phyloP scores from a whole-genome alignment of 2,888 invertebrate genomes.

The Galerucella pusilla region DNA sequence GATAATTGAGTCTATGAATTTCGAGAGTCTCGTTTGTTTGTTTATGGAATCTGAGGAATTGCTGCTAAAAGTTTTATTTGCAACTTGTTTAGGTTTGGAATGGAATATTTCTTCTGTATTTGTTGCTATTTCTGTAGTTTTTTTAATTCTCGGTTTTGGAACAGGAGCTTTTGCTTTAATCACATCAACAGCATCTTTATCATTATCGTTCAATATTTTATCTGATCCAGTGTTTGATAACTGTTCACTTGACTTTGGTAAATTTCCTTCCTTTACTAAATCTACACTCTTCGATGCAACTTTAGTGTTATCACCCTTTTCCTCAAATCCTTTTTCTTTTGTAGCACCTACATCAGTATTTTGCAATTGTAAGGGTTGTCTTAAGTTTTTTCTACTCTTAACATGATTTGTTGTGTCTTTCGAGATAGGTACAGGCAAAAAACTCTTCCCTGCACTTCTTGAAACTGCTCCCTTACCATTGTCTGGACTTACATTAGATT shows the following conservation, averaged over 20 bases:
- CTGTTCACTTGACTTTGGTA: not conserved
- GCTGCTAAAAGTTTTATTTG: not conserved
- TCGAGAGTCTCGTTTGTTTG: not conserved
- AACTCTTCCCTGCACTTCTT: not conserved
- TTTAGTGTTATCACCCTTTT: not conserved
- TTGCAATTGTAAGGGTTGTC: not conserved
- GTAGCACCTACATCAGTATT: not conserved
- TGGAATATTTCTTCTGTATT: not conserved
- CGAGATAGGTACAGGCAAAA: not conserved
- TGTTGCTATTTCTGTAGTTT: not conserved
- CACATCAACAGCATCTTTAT: not conserved
- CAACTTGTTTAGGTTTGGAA: not conserved
- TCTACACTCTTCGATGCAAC: not conserved
- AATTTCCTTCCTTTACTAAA: not conserved
- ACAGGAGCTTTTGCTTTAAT: not conserved
- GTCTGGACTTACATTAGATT: not conserved
- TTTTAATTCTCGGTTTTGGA: conserved; percentile 3
- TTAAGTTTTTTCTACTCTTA: not conserved
- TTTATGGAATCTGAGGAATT: not conserved
- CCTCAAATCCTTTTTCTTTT: not conserved
- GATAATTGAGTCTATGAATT: not conserved
- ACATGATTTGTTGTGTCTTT: not conserved
- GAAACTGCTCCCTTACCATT: not conserved
- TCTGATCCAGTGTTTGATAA: not conserved
- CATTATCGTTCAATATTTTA: not conserved